Evolutionary conservation across 2,113 vertebrate genomes (phyloP), one percentile per base, ranked within the genome.

Genomic region (Phylloscopus trochilus): DNA sequence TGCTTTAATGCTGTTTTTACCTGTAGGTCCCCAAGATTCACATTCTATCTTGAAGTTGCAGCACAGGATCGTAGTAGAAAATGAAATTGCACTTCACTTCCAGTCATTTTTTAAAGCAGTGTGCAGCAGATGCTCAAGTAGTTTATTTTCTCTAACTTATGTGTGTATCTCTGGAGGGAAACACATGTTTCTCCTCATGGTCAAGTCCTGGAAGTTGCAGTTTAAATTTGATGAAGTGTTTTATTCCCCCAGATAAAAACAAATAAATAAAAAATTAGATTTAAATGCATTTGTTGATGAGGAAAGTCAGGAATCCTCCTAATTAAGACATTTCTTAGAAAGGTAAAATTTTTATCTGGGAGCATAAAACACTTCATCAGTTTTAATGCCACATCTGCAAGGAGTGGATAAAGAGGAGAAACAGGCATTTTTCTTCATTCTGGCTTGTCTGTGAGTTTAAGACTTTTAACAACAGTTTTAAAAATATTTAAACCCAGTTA

Each of bases 301-400:
- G 74, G 92, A 92, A 96, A 96, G 90, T 75, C 93, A 96, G 89
- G 85, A 96, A 79, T 92, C 64, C 62, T 93, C 66, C 92, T 96
- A 93, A 96, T 96, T 92, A 97, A 95, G 92, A 90, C 82, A 92
- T 94, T 95, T 83, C 92, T 97, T 82, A 91, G 91, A 88, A 95
- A 95, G 51, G 86, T 93, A 93, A 93, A 95, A 70, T 91, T 96
- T 95, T 95, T 96, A 95, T 96, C 96, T 95, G 90, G 67, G 80
- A 76, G 62, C 88, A 96, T 97, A 97, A 97, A 97, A 97, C 95
- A 97, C 96, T 97, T 97, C 94, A 97, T 97, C 95, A 97, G 94
- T 95, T 97, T 97, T 97, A 96, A 97, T 92, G 85, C 90, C 92
- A 96, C 95, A 96, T 97, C 91, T 97, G 95, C 73, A 83, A 93